Base-by-base conservation (phyloP, 2,797 vertebrate species). In the Caiman crocodilus region DNA sequence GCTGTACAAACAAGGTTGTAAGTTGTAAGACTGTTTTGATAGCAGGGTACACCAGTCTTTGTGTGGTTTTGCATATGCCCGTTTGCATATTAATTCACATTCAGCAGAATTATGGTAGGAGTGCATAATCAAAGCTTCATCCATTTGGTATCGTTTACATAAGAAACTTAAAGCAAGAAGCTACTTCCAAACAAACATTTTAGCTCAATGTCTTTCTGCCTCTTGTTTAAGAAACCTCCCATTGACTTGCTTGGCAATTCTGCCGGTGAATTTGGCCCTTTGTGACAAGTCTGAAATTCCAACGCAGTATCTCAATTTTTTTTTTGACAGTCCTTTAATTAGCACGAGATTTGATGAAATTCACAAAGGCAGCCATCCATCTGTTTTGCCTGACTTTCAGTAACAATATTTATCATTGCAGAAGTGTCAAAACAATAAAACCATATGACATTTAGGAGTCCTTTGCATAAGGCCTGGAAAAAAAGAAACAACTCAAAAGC, bases 391-490 rank as follows among this genome's bases (percentile, higher is more conserved):
- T 96, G 96, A 95, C 94, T 97, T 94, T 76, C 92, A 95, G 93
- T 73, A 93, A 91, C 95, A 97, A 96, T 96, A 97, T 97, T 97
- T 96, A 96, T 96, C 91, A 75, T 92, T 75, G 90, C 26, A 4
- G 26, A 93, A 94, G 93, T 96, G 96, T 97, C 96, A 96, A 96
- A 97, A 96, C 96, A 97, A 95, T 96, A 92, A 95, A 97, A 92
- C 82, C 93, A 92, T 91, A 90, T 85, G 92, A 95, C 93, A 88
- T 95, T 97, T 96, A 95, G 85, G 83, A 73, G n/a, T 96, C 79
- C 88, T 91, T 88, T 26, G 32, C 79, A 89, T 93, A 92, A 96
- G 90, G 74, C 83, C 94, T 79, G 64, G 93, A 65, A 71, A 67
- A 71, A 71, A 50, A 16, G 14, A 35, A 21, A 73, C 14, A 89